These are phyloP conservation scores for Ryuthela nishihirai DNA, from an alignment of 2,888 invertebrate genomes.

Conservation along the genomic window DNA sequence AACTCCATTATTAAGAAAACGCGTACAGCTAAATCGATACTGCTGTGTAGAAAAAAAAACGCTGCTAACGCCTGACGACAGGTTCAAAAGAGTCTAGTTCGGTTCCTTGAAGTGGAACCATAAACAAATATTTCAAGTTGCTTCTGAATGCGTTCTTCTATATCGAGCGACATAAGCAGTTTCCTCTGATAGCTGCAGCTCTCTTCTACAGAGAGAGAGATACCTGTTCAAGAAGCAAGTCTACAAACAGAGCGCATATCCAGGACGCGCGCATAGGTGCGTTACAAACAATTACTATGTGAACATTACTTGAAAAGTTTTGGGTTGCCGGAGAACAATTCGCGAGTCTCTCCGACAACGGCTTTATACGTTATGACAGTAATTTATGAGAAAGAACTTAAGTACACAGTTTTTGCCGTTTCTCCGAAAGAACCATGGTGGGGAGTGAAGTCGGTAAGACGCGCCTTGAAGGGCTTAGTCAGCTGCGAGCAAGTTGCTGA, in stretches of 20 bases:
- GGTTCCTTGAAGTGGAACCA: conserved; percentile 33
- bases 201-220: no score
- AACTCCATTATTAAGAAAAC: no score
- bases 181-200: no score
- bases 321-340: conserved; percentile 23
- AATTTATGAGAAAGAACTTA: conserved; percentile 40
- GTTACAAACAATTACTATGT: conserved; percentile 39
- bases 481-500: conserved; percentile 38
- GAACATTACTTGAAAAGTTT: conserved; percentile 29
- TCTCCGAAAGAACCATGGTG: neutral
- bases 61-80: no score
- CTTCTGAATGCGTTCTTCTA: no score
- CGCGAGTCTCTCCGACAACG: conserved; percentile 36
- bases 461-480: conserved; percentile 40
- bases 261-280: conserved; percentile 37
- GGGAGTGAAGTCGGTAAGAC: conserved; percentile 34
- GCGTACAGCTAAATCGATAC: no score
- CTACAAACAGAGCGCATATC: no score
- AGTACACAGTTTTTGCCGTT: conserved; percentile 33
- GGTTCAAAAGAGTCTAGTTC: no score
- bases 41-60: no score
- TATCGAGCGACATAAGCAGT: no score
- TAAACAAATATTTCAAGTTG: conserved; percentile 33
- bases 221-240: no score
- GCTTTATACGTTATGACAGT: conserved; percentile 40